A percentile compares a stretch with the other conserved stretches of the same genome.
These are phyloP conservation scores for Drosophila incognita DNA, from an alignment of 2,888 invertebrate species.

Conservation along the genomic window DNA sequence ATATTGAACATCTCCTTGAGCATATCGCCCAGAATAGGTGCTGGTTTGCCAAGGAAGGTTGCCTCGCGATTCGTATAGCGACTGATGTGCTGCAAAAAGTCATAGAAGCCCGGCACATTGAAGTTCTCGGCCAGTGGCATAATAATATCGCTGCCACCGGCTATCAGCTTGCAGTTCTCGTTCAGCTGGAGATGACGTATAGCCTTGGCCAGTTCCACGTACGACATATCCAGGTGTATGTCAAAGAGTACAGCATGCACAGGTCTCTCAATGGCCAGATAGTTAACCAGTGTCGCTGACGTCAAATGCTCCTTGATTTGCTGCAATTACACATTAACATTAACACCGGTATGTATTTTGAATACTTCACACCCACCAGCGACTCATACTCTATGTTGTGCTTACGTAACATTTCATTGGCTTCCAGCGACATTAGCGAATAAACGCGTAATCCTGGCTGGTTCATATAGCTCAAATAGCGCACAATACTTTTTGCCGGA, in stretches of 20 bases:
- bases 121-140: constrained; percentile 76
- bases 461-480: constrained; percentile 84
- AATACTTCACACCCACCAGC: constrained; percentile 71
- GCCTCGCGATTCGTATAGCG: constrained; percentile 82
- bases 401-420: constrained; percentile 82
- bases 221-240: constrained; percentile 84
- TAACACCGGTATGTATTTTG: background rate
- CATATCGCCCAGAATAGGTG: constrained; percentile 81
- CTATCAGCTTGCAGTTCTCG: constrained; percentile 84
- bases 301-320: constrained; percentile 71
- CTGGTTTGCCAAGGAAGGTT: constrained; percentile 85
- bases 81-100: constrained; percentile 69
- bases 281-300: constrained; percentile 50
- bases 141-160: constrained; percentile 82
- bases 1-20: constrained; percentile 84
- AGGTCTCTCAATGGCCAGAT: constrained; percentile 58
- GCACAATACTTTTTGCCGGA: constrained; percentile 84
- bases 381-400: constrained; percentile 84
- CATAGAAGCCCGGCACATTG: constrained; percentile 78
- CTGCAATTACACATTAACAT: constrained; percentile 28
- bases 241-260: constrained; percentile 86
- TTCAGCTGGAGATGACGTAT: constrained; percentile 84
- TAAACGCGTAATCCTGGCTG: constrained; percentile 85
- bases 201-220: constrained; percentile 84
- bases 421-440: constrained; percentile 82